Conservation (phyloP, 2,113 vertebrate species). For the Apodemus speciosus region DNA sequence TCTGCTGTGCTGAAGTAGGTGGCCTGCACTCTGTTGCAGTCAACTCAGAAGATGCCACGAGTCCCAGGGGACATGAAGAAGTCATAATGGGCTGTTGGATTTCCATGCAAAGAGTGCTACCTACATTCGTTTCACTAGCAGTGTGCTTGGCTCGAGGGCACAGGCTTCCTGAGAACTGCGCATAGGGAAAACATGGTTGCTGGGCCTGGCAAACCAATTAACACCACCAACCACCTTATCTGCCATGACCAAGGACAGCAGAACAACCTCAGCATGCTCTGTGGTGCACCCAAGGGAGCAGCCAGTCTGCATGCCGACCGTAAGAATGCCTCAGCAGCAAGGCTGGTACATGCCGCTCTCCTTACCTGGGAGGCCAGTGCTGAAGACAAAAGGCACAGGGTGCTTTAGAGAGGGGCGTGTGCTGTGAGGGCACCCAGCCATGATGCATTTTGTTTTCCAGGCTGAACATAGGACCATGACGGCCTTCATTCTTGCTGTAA, state of each 20-base stretch:
- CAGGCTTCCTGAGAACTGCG: fast-evolving
- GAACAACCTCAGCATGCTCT: fast-evolving
- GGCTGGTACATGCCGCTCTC: fast-evolving
- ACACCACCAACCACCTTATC: not conserved
- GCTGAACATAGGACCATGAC: conserved; percentile 99
- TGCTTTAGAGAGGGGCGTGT: not conserved
- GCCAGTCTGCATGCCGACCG: not conserved
- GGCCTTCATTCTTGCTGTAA: conserved; percentile 97
- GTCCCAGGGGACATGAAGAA: not conserved
- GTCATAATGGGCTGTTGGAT: not conserved
- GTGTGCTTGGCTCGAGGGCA: fast-evolving
- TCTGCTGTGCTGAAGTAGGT: no score
- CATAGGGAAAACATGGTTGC: not conserved
- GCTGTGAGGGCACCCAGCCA: not conserved
- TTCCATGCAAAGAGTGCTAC: no score
- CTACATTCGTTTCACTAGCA: fast-evolving
- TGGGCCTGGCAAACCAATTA: not conserved
- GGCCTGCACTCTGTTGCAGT: fast-evolving
- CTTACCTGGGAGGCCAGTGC: fast-evolving
- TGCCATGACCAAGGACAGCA: not conserved
- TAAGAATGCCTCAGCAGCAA: not conserved
- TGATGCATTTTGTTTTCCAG: conserved; percentile 82
- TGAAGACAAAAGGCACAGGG: no score
- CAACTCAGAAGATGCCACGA: not conserved
- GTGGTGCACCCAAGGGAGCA: no score